A percentile compares a stretch with the other conserved stretches of the same genome.
phyloP scores from a whole-genome alignment of 2,113 vertebrate species.

The Chaenocephalus aceratus region DNA sequence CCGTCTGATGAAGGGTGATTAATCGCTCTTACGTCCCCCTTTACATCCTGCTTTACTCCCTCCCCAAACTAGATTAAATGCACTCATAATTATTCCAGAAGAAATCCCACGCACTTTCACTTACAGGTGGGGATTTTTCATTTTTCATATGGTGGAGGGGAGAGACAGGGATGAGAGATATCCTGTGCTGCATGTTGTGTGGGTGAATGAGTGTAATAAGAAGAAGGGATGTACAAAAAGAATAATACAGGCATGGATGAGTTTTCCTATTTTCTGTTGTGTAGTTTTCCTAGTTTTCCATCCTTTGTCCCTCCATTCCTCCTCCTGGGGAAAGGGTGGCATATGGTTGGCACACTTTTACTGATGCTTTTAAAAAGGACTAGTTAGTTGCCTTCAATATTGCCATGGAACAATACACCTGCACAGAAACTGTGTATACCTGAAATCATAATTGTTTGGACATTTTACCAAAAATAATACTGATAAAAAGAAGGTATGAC shows the following conservation, averaged over 20 bases:
- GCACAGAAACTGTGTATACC: too few species aligned
- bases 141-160: constrained; percentile 25
- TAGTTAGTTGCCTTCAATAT: too few species aligned
- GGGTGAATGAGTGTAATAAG: constrained; percentile 10
- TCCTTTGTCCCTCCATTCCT: background rate
- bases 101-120: constrained; percentile 65
- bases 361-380: constrained; percentile 16
- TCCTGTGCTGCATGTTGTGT: background rate
- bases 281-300: background rate
- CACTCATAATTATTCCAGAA: constrained; percentile 81
- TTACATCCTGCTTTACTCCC: constrained; percentile 73
- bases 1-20: constrained; percentile 86
- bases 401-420: too few species aligned
- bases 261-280: background rate
- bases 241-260: background rate
- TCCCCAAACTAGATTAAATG: constrained; percentile 82
- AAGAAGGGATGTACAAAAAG: constrained; percentile 1
- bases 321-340: constrained; percentile 41
- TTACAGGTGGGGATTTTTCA: constrained; percentile 40
- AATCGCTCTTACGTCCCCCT: constrained; percentile 81
- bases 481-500: too few species aligned
- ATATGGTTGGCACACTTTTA: constrained; percentile 79
- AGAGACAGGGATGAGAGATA: background rate
- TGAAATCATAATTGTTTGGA: too few species aligned
- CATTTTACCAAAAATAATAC: too few species aligned